Conservation (phyloP, 2,888 invertebrate species). For the Pterostichus madidus region DNA sequence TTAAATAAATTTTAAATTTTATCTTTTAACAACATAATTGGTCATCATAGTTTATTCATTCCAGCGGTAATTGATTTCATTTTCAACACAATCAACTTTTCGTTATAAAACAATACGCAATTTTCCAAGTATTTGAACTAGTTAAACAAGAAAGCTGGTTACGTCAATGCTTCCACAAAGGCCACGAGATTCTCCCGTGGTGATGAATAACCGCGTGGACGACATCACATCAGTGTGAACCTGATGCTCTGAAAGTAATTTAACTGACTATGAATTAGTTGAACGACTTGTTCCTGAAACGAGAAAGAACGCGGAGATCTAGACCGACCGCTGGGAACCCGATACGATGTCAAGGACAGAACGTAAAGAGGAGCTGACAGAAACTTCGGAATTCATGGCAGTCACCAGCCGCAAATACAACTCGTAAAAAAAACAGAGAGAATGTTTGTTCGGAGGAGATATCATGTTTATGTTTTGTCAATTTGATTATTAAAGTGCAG, state of each 20-base stretch:
- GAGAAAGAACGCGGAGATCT: slow-evolving; percentile 24
- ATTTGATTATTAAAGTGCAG: no score
- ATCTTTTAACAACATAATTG: no score
- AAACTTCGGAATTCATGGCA: slow-evolving; percentile 15
- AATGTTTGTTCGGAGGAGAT: background rate
- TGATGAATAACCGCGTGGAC: background rate
- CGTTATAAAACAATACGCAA: no score
- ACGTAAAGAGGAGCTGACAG: slow-evolving; percentile 31
- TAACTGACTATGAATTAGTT: slow-evolving; percentile 43
- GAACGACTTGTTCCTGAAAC: slow-evolving; percentile 23
- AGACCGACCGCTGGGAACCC: slow-evolving; percentile 27
- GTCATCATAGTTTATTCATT: no score
- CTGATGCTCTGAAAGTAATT: slow-evolving; percentile 33
- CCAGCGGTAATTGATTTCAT: no score
- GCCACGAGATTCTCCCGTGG: background rate
- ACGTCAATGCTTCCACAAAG: background rate
- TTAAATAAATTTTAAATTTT: no score
- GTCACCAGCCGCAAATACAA: background rate
- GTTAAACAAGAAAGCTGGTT: background rate
- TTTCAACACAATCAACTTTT: no score
- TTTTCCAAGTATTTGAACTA: no score
- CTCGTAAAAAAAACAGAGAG: background rate
- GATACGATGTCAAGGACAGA: slow-evolving; percentile 4
- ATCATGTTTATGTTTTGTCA: no score
- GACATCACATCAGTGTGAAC: background rate